Evolutionary conservation across 2,888 invertebrate species (phyloP).

Genomic region (Melikaiella ostensackeni): DNA sequence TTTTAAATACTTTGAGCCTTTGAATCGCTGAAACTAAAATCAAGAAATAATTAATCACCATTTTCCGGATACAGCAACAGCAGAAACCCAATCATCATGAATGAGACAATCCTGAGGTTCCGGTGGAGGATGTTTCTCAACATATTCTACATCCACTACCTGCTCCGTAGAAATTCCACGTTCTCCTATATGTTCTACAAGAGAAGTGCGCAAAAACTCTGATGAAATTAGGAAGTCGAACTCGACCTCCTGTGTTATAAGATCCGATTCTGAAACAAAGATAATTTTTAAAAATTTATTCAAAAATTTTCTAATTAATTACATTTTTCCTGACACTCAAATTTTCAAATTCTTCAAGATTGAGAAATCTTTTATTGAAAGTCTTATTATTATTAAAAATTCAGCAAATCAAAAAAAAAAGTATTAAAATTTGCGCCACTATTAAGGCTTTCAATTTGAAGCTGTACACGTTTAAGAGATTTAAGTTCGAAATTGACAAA

Average conservation of each 20-base stretch:
- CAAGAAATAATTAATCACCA: conserved; percentile 79
- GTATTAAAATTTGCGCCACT: too few species aligned
- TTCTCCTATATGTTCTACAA: conserved; percentile 87
- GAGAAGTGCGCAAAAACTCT: conserved; percentile 86
- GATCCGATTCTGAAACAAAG: conserved; percentile 63
- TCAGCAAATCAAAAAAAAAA: too few species aligned
- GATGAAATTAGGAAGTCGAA: conserved; percentile 94
- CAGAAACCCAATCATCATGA: conserved; percentile 99
- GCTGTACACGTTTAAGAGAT: too few species aligned
- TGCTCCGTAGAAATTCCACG: conserved; percentile 89
- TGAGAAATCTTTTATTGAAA: too few species aligned
- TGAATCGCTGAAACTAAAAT: background rate
- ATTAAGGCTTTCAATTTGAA: too few species aligned
- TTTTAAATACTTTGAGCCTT: background rate
- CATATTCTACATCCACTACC: conserved; percentile 93
- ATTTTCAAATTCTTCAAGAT: too few species aligned
- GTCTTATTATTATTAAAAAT: too few species aligned
- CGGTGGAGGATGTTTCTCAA: conserved; percentile 93
- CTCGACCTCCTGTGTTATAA: conserved; percentile 78
- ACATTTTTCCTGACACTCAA: too few species aligned
- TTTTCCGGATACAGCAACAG: conserved; percentile 85
- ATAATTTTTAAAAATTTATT: background rate
- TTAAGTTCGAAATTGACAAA: too few species aligned
- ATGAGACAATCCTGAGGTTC: conserved; percentile 94
- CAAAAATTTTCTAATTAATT: too few species aligned